These are phyloP conservation scores for Eucidaris tribuloides DNA, from an alignment of 35 echinoderm and acorn worm genomes.

Conservation along the genomic window DNA sequence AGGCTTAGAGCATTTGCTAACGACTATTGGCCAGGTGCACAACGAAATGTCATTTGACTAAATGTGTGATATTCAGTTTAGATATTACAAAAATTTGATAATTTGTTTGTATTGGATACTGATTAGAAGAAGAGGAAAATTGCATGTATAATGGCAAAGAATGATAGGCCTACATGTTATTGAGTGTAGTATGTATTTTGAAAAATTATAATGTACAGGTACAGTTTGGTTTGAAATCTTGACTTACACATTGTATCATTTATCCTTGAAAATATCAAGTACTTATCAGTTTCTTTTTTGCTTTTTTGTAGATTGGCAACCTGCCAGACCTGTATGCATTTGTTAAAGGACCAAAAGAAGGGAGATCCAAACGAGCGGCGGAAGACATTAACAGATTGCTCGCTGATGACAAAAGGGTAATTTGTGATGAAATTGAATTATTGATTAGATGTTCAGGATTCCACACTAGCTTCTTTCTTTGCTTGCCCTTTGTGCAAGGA, in stretches of 20 bases:
- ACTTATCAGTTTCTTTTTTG: background rate
- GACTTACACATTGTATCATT: background rate
- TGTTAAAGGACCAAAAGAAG: background rate
- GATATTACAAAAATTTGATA: too few species aligned
- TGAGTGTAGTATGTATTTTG: background rate
- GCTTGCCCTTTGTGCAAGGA: background rate
- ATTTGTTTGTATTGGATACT: too few species aligned
- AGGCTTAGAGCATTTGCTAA: too few species aligned
- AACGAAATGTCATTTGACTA: too few species aligned
- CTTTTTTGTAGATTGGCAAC: constrained; percentile 22
- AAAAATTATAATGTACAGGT: background rate
- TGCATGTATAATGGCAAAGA: background rate
- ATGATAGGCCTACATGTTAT: background rate
- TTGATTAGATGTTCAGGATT: background rate
- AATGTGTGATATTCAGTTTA: too few species aligned
- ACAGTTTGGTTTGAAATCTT: background rate
- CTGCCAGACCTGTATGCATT: constrained; percentile 8
- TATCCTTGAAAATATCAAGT: background rate
- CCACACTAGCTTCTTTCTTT: background rate
- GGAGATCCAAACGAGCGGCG: constrained; percentile 10
- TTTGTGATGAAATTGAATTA: background rate
- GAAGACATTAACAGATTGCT: constrained; percentile 3
- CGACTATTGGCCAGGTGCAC: too few species aligned
- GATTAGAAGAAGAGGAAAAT: background rate
- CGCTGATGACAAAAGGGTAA: constrained; percentile 28